Evolutionary conservation across 1,140 invertebrate genomes (phyloP), one percentile per base, ranked within the genome.

Genomic region (Drosophila simulans): DNA sequence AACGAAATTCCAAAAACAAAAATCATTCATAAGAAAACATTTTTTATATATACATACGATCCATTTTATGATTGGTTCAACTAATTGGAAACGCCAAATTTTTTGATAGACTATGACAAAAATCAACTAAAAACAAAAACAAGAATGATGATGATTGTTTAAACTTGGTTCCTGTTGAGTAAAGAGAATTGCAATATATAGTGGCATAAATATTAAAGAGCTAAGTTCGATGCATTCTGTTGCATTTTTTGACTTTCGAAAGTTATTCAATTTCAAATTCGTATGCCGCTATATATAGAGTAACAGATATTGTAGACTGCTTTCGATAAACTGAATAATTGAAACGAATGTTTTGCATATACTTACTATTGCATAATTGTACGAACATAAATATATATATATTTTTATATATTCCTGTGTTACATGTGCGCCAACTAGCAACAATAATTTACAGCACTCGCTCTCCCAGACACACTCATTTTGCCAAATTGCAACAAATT

Each of bases 121-220:
- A 35, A 15, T 27, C 35, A 25, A 13, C n/a, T 66, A 42, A 15
- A 39, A 42, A 20, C 10, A 42, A 15, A 39, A 42, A 20, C 7
- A 43, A 62, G 17, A 65, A 66, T 49, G 40, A 65, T 49, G 40
- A 65, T 37, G 49, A 68, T 64, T 62, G 48, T 82, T 78, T 71
- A 70, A 77, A 86, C 63, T 86, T 79, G 69, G 82, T 86, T 86
- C 82, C 82, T 88, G 65, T 82, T 88, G 62, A 63, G 45, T 53
- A 78, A 86, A 20, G 35, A 85, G 62, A 85, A 68, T 86, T 60
- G 64, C 69, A 69, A 64, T 62, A 60, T 63, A 58, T 66, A 66
- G 53, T 40, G 42, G 62, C 55, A 69, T 69, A 69, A 34, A 59
- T 17, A 49, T 31, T 34, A 37, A 12, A 11, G 15, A 13, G 20